Evolutionary conservation across 2,888 invertebrate species (phyloP).

Genomic region (Cordilura impudica): DNA sequence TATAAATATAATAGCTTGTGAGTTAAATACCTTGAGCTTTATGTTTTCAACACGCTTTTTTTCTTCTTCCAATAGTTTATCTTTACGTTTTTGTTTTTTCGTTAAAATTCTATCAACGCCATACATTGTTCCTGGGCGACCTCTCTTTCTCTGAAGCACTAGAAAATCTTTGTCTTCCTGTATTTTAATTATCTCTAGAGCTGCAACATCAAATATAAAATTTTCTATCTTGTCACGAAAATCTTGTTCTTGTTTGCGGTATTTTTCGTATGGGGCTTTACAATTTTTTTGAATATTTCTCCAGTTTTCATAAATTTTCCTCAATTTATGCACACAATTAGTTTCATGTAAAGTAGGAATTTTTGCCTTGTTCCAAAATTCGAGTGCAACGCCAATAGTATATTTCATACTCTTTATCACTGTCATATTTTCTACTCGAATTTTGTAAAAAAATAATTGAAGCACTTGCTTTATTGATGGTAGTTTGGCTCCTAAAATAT

Average conservation of each 20-base stretch:
- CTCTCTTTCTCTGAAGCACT: conserved; percentile 14
- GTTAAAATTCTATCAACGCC: background rate
- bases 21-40: conserved; percentile 27
- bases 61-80: conserved; percentile 21
- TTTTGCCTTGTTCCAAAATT: conserved; percentile 1
- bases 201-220: conserved; percentile 27
- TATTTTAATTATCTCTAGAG: background rate
- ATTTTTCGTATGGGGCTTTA: background rate
- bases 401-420: conserved; percentile 3
- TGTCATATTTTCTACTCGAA: conserved; percentile 3
- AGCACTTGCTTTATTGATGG: background rate
- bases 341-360: background rate
- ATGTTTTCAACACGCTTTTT: conserved; percentile 27
- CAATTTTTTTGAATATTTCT: no score
- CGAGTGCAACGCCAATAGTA: background rate
- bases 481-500: no score
- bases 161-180: background rate
- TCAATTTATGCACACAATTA: no score
- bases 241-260: conserved; percentile 13
- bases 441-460: conserved; percentile 1
- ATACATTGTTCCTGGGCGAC: conserved; percentile 19
- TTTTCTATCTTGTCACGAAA: conserved; percentile 20
- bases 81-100: conserved; percentile 4
- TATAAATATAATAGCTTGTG: conserved; percentile 14
- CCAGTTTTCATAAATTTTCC: background rate